phyloP scores from a whole-genome alignment of 2,888 invertebrate genomes.

The Drosophila differens region DNA sequence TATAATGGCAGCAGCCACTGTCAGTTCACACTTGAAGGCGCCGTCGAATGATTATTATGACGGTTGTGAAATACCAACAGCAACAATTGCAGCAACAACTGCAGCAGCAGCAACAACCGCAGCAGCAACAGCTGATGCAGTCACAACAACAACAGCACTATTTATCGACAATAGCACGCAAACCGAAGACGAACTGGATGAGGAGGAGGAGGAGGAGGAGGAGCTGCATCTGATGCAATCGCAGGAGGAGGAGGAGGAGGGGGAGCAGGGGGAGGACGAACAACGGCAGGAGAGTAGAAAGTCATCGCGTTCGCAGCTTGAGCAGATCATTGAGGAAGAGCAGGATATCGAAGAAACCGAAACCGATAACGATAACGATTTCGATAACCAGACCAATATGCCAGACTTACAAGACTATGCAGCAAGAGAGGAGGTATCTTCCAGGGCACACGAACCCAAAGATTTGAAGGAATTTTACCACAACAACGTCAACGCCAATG shows the following conservation, averaged over 20 bases:
- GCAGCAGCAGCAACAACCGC: neutral
- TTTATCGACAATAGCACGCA: conserved; percentile 77
- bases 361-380: conserved; percentile 23
- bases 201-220: conserved; percentile 14
- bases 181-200: conserved; percentile 56
- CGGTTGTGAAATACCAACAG: conserved; percentile 37
- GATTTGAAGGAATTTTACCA: conserved; percentile 3
- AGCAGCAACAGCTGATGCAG: conserved; percentile 7
- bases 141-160: conserved; percentile 41
- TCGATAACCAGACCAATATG: neutral
- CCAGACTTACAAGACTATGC: neutral
- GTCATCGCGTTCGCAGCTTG: conserved; percentile 26
- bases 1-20: conserved; percentile 73
- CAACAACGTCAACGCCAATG: conserved; percentile 6
- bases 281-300: conserved; percentile 13
- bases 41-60: conserved; percentile 53
- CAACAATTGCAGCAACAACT: neutral
- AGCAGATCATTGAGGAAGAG: conserved; percentile 54
- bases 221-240: neutral
- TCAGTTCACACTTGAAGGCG: conserved; percentile 66
- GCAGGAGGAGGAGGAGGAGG: conserved; percentile 41
- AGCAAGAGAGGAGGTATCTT: neutral
- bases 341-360: conserved; percentile 6
- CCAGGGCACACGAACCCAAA: neutral
- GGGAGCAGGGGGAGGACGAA: conserved; percentile 16